Conservation (phyloP, 2,113 vertebrate species). For the Tachysurus fulvidraco region DNA sequence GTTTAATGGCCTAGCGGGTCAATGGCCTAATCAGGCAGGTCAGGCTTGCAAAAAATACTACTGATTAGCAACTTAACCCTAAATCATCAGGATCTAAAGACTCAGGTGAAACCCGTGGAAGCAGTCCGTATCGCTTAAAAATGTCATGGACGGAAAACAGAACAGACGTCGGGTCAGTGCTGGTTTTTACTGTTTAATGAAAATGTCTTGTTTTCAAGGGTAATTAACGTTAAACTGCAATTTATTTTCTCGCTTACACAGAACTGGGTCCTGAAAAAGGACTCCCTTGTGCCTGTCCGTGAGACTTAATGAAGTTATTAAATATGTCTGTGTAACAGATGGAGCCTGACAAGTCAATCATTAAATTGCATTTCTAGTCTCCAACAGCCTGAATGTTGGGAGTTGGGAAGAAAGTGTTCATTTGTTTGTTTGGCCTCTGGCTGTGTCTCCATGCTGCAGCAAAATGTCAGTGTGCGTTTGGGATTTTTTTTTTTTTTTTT, state of each 20-base stretch:
- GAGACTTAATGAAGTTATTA: conserved; percentile 31
- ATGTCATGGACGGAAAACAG: no score
- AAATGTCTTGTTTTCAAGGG: not conserved
- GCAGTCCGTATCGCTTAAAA: not conserved
- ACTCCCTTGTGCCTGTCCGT: not conserved
- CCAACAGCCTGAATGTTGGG: not conserved
- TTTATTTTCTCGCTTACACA: not conserved
- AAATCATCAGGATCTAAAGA: not conserved
- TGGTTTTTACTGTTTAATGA: not conserved
- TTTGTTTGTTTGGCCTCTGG: conserved; percentile 5
- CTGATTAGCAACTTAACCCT: not conserved
- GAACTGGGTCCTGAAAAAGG: not conserved
- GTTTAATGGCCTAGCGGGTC: not conserved
- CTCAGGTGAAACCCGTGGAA: not conserved
- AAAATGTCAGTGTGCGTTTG: conserved; percentile 18
- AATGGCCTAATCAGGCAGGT: not conserved
- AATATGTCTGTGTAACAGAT: not conserved
- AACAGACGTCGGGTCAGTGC: not conserved
- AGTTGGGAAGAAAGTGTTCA: conserved; percentile 7
- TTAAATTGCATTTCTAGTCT: not conserved
- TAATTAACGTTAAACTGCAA: conserved; percentile 11
- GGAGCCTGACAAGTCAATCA: conserved; percentile 21
- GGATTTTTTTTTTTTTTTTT: not conserved
- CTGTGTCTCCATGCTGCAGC: not conserved
- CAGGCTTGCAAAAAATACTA: not conserved